These are phyloP conservation scores for Dendrocopos noguchii DNA, from an alignment of 2,113 vertebrate species.

Conservation along the genomic window DNA sequence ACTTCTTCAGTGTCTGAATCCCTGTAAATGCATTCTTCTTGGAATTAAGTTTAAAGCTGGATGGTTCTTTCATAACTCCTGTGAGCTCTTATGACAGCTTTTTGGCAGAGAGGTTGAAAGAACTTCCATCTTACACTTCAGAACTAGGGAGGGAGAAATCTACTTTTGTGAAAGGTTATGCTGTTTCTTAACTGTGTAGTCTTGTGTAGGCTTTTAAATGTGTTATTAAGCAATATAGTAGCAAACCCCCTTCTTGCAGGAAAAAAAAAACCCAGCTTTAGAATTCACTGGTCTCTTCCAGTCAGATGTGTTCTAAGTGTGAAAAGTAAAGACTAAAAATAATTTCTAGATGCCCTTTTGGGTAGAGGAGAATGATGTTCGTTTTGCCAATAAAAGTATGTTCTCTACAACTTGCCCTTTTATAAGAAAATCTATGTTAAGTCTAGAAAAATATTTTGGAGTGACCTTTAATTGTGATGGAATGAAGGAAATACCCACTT, in stretches of 20 bases:
- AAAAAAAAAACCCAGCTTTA: not conserved
- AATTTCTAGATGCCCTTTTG: not conserved
- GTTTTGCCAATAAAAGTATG: not conserved
- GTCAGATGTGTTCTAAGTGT: not conserved
- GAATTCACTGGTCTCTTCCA: not conserved
- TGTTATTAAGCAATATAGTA: not conserved
- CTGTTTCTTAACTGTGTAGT: not conserved
- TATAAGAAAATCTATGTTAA: not conserved
- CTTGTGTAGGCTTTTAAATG: not conserved
- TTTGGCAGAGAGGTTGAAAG: constrained; percentile 17
- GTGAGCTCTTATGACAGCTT: not conserved
- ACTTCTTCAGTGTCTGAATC: not conserved
- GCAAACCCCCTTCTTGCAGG: not conserved
- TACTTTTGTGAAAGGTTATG: not conserved
- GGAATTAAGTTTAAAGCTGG: constrained; percentile 29
- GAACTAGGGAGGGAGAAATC: not conserved
- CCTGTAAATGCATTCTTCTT: not conserved
- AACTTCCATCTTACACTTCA: not conserved
- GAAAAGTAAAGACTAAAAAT: constrained; percentile 7
- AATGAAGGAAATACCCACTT: not conserved
- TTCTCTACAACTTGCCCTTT: not conserved
- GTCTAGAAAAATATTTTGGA: not conserved
- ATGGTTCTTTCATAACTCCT: constrained; percentile 23
- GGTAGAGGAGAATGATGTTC: not conserved
- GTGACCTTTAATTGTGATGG: not conserved